phyloP scores from a whole-genome alignment of 2,113 vertebrate species.

The Clarias macrocephalus region DNA sequence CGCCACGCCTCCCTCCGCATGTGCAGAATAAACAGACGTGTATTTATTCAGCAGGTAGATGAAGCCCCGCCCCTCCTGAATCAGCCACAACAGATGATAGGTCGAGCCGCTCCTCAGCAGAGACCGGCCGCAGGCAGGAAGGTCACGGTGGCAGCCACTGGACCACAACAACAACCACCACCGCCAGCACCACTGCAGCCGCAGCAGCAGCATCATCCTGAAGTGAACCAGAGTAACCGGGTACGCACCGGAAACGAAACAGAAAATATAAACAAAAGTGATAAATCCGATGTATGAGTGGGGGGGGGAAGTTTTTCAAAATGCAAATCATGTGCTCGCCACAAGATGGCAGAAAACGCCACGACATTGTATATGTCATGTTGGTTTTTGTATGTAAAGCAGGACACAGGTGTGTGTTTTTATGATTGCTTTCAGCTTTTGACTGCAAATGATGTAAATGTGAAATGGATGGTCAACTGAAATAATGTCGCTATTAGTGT shows the following conservation, averaged over 20 bases:
- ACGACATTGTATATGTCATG: background rate
- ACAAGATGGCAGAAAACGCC: background rate
- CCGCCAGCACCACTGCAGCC: conserved; percentile 73
- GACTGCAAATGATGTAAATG: background rate
- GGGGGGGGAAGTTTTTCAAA: too few relatives aligned
- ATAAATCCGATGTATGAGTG: background rate
- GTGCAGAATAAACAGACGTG: background rate
- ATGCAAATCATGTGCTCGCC: background rate
- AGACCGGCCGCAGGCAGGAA: conserved; percentile 82
- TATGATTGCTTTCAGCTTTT: too few relatives aligned
- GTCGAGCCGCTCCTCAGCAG: conserved; percentile 68
- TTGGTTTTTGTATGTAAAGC: background rate
- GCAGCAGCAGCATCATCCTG: conserved; percentile 70
- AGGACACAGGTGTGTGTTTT: too few relatives aligned
- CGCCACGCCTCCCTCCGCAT: background rate
- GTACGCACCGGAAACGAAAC: conserved; percentile 53
- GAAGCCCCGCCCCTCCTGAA: conserved; percentile 70
- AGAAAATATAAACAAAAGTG: too few relatives aligned
- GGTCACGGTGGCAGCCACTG: conserved; percentile 82
- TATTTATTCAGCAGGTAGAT: conserved; percentile 71
- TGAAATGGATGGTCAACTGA: background rate
- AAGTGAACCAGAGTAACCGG: conserved; percentile 71
- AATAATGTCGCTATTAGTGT: background rate
- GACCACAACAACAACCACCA: conserved; percentile 72
- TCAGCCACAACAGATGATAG: conserved; percentile 72